These are phyloP conservation scores for Ecdyonurus torrentis DNA, from an alignment of 2,888 invertebrate species.

Conservation along the genomic window DNA sequence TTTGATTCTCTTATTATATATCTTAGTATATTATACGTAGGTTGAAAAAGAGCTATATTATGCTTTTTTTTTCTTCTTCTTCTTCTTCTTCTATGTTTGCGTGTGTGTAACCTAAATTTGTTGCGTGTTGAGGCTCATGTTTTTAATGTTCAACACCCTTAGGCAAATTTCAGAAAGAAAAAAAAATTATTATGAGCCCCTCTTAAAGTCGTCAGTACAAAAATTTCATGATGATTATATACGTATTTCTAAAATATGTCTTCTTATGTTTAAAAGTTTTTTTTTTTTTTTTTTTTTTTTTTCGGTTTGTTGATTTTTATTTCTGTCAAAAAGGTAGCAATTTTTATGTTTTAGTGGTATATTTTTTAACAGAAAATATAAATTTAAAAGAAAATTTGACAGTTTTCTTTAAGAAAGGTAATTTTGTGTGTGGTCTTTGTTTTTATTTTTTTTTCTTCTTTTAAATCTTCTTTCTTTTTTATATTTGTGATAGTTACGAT, in stretches of 20 bases:
- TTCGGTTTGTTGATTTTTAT: not conserved
- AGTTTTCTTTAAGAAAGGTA: not conserved
- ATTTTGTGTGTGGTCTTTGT: not conserved
- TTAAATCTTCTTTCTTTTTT: not conserved
- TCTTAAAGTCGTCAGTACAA: not conserved
- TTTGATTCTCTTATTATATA: no score
- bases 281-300: not conserved
- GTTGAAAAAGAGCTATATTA: not conserved
- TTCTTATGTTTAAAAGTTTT: not conserved
- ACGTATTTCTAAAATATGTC: not conserved
- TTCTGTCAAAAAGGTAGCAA: not conserved
- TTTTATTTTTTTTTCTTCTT: not conserved
- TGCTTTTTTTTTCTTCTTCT: not conserved
- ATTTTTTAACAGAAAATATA: not conserved
- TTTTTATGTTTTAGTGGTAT: not conserved
- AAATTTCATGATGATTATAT: not conserved
- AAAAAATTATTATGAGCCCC: no score
- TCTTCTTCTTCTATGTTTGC: not conserved
- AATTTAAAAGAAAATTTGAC: not conserved
- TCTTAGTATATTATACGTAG: no score
- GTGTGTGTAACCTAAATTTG: not conserved
- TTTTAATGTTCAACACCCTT: not conserved
- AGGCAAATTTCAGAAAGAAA: not conserved
- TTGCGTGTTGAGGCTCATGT: not conserved
- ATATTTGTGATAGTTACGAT: no score